phyloP scores from a whole-genome alignment of 2,888 invertebrate species.

The Tuta absoluta region DNA sequence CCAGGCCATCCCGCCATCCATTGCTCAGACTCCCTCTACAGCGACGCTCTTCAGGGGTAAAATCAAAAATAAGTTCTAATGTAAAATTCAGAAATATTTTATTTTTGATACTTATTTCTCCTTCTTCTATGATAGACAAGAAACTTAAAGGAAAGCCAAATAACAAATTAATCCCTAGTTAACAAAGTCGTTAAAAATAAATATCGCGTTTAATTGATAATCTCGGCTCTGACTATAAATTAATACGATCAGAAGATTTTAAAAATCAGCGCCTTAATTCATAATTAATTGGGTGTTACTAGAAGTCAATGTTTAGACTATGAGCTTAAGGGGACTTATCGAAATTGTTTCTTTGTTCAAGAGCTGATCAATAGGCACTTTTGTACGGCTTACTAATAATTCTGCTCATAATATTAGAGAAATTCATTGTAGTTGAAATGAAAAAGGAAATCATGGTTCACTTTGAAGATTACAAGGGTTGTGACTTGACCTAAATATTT shows the following conservation, averaged over 20 bases:
- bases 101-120: too few relatives aligned
- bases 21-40: too few relatives aligned
- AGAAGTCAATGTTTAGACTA: slow-evolving; percentile 28
- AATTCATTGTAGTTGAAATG: not conserved
- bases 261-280: slow-evolving; percentile 22
- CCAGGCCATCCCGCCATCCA: too few relatives aligned
- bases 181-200: not conserved
- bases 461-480: slow-evolving; percentile 14
- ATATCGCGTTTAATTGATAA: not conserved
- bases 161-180: not conserved
- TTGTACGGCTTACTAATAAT: slow-evolving; percentile 32
- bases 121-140: too few relatives aligned
- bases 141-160: not conserved
- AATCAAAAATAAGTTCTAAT: too few relatives aligned
- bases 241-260: not conserved
- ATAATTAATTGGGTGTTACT: slow-evolving; percentile 31
- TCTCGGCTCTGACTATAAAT: not conserved
- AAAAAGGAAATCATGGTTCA: not conserved
- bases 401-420: not conserved
- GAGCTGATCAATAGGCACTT: slow-evolving; percentile 35
- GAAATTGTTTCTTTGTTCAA: slow-evolving; percentile 37
- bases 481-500: not conserved
- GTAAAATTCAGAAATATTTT: too few relatives aligned
- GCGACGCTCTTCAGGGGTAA: too few relatives aligned
- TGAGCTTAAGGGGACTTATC: slow-evolving; percentile 30